Evolutionary conservation across 2,888 invertebrate species (phyloP), one percentile per base, ranked within the genome.

Genomic region (Trachelus tabidus): DNA sequence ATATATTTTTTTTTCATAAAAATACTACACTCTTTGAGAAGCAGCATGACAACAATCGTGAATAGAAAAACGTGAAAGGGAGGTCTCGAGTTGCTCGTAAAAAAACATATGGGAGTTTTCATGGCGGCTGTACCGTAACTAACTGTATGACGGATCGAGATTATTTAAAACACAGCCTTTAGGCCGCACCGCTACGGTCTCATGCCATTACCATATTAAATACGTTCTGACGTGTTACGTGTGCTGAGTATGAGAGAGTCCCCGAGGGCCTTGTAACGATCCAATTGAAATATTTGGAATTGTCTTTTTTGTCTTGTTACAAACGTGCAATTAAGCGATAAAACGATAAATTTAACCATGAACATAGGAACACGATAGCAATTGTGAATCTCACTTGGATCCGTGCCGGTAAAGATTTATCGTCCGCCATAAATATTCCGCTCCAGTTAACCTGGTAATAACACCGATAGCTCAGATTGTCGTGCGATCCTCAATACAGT

Each of bases 101-200:
- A 56, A 56, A 56, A 56, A 56, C 23, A 56, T 56, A 56, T 56
- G 56, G 56, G 56, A 56, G 23, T 56, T 56, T 56, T 56, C 56
- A 56, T 56, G 23, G 56, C 56, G 56, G 23, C 56, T 56, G 56
- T 56, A 56, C 56, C 56, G 56, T 56, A 56, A 56, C 56, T 56
- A 56, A 56, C 56, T 23, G 6, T 56, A 69, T 37, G 76, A 76
- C 76, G 76, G 71, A 76, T 76, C 71, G 69, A 69, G 69, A 76
- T 76, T 76, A 76, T 76, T 76, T 76, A 76, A 76, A 76, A 76
- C 76, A 76, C 76, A 23, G 69, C 37, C 15, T n/a, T 76, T 15
- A 23, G 37, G 69, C 71, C 69, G 69, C 34, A 34, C 35, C 68
- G 37, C 76, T 69, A 37, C 15, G 34, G 33, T 23, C 56, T 40